Base-by-base conservation (phyloP, 2,888 invertebrate genomes). In the Auanema sp. region DNA sequence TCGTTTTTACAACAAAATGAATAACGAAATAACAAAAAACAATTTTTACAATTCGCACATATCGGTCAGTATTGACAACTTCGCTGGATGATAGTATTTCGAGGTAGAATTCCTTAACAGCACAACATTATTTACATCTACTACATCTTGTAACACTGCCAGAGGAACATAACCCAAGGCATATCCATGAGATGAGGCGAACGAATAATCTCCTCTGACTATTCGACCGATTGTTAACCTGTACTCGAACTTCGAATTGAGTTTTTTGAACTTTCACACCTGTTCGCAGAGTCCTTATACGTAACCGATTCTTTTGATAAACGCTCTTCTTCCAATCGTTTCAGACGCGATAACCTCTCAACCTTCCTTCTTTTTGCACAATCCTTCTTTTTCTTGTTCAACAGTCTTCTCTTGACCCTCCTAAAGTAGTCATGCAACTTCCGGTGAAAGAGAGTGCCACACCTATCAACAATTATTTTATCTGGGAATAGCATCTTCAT, bases 1-100 rank as follows among this genome's bases (percentile, higher is more conserved):
- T 21, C 47, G 16, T 8, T 33, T 33, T 5, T 33, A 33, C 33
- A 33, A 33, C 33, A 21, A 47, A 18, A 16, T 5, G 47, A 10
- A 21, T 18, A 5, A 10, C 3, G 5, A 47, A 47, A 16, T 10
- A 47, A 18, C 47, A 47, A 47, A n/a, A 16, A 47, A 47, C 47
- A 47, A 16, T 47, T 47, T 21, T 47, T 47, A 47, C 47, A 16
- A 47, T 5, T 47, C 16, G 16, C 21, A 18, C 16, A 47, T 47
- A 5, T 47, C 47, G 47, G 21, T 47, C 47, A 69, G 41, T 11
- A 69, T 24, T 0, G 66, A 53, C 8, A 73, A 24, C 43, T 62
- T 64, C 10, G 74, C 77, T 21, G 75, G 68, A 61, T 79, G 79
- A 60, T 75, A 79, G 64, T 74, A 76, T 41, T 71, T 74, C 0